Percentiles rank a stretch among this genome's conserved stretches.
phyloP scores from a whole-genome alignment of 2,113 vertebrate genomes.

The Hippocampus abdominalis region DNA sequence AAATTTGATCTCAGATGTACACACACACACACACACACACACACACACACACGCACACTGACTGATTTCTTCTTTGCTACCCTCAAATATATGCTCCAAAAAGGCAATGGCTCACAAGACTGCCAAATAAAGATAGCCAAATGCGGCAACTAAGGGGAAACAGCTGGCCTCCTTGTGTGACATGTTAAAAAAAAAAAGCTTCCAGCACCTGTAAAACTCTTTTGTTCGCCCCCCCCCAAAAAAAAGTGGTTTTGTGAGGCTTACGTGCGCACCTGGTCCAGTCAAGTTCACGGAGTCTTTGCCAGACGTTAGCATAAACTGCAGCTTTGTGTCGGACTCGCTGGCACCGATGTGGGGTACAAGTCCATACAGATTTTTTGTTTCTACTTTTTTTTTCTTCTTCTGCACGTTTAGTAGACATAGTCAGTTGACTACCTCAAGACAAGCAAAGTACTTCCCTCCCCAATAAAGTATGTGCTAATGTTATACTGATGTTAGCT shows the following conservation, averaged over 20 bases:
- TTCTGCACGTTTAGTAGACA: background rate
- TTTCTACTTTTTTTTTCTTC: background rate
- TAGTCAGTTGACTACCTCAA: background rate
- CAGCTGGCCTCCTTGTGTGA: background rate
- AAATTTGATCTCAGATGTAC: too few relatives aligned
- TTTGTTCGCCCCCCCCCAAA: background rate
- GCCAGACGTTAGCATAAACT: slow-evolving; percentile 1
- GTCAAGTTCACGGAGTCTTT: background rate
- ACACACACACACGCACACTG: too few relatives aligned
- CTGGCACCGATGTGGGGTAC: background rate
- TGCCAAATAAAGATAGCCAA: background rate
- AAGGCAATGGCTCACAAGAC: background rate
- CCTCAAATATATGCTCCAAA: background rate
- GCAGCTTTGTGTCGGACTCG: background rate
- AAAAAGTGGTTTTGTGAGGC: background rate
- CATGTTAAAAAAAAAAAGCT: background rate
- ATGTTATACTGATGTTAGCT: background rate
- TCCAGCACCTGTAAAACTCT: background rate
- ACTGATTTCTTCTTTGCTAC: background rate
- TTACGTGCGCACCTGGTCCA: background rate
- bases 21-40: too few relatives aligned
- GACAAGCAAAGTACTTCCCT: background rate
- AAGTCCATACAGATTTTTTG: background rate
- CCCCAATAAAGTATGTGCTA: background rate
- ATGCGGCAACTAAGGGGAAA: background rate